A percentile compares a stretch with the other conserved stretches of the same genome.
These are phyloP conservation scores for Panorpa germanica DNA, from an alignment of 2,888 invertebrate species.

Conservation along the genomic window DNA sequence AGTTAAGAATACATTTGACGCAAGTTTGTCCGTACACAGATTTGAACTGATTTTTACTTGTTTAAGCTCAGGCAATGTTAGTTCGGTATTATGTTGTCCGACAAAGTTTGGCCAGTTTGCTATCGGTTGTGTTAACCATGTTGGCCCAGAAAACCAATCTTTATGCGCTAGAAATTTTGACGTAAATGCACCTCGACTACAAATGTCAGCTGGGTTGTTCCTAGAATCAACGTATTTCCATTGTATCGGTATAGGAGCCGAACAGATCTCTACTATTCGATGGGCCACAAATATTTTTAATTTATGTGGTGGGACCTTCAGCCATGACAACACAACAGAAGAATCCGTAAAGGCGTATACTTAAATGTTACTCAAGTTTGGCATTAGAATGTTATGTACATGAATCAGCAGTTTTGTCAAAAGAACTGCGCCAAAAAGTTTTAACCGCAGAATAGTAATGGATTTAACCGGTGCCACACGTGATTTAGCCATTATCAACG, in stretches of 20 bases:
- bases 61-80: too few species aligned
- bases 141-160: too few species aligned
- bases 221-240: slow-evolving; percentile 5
- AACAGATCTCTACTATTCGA: slow-evolving; percentile 11
- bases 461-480: slow-evolving; percentile 14
- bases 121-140: too few species aligned
- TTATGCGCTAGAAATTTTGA: too few species aligned
- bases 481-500: slow-evolving; percentile 14
- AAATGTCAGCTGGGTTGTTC: slow-evolving; percentile 8
- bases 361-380: slow-evolving; percentile 10
- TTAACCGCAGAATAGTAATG: slow-evolving; percentile 14
- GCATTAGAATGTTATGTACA: slow-evolving; percentile 11
- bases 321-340: slow-evolving; percentile 13
- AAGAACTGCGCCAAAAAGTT: slow-evolving; percentile 15
- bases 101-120: too few species aligned
- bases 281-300: slow-evolving; percentile 14
- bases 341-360: slow-evolving; percentile 15
- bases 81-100: too few species aligned
- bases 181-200: slow-evolving; percentile 6
- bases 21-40: too few species aligned
- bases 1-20: too few species aligned
- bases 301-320: slow-evolving; percentile 9
- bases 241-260: slow-evolving; percentile 4
- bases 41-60: too few species aligned
- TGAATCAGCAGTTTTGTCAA: slow-evolving; percentile 13